Percentiles rank a stretch among this genome's conserved stretches.
phyloP scores from a whole-genome alignment of 2,797 vertebrate genomes.

The Eulemur rubriventer region DNA sequence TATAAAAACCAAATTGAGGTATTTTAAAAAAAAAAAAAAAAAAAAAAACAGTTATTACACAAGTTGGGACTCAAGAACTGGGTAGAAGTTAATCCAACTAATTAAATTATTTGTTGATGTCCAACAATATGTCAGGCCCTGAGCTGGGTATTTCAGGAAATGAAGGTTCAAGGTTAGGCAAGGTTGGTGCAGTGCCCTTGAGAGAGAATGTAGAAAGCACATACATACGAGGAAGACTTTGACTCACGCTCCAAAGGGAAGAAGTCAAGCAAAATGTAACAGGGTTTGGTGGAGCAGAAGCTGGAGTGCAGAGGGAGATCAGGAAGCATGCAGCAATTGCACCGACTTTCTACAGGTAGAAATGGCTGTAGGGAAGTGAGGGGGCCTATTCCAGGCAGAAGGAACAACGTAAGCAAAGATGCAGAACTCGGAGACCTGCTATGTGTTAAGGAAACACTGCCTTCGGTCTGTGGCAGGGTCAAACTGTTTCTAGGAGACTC shows the following conservation, averaged over 20 bases:
- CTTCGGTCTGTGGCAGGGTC: neutral
- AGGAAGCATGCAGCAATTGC: neutral
- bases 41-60: neutral
- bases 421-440: neutral
- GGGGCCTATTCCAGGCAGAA: neutral
- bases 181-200: too few relatives aligned
- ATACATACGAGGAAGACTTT: neutral
- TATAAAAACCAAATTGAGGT: neutral
- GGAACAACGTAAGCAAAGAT: neutral
- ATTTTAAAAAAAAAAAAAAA: neutral
- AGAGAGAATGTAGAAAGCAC: neutral
- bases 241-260: neutral
- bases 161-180: neutral
- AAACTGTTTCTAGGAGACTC: neutral
- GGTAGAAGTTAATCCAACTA: neutral
- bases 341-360: neutral
- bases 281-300: neutral
- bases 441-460: neutral
- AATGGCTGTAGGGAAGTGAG: neutral
- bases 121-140: neutral
- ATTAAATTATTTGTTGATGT: neutral
- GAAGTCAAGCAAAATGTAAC: neutral
- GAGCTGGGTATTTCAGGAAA: neutral
- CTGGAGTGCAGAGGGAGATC: neutral
- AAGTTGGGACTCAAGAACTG: neutral